These are phyloP conservation scores for Drosophila falleni DNA, from an alignment of 2,888 invertebrate species.

Conservation along the genomic window DNA sequence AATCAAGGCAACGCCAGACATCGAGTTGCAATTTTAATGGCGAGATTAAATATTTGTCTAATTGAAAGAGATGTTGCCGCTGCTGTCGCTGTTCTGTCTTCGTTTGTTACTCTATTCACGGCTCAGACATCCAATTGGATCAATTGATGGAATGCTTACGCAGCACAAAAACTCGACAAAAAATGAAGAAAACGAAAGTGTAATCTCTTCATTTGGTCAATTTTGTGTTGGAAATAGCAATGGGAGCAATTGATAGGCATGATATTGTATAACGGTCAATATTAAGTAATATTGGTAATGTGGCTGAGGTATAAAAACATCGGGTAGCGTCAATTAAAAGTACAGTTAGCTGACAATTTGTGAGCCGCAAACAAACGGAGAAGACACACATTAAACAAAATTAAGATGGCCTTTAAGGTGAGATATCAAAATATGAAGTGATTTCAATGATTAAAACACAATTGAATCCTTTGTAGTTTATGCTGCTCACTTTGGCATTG, in stretches of 20 bases:
- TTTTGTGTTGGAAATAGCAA: slow-evolving; percentile 41
- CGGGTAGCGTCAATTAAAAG: slow-evolving; percentile 49
- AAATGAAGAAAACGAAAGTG: slow-evolving; percentile 62
- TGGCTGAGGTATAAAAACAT: slow-evolving; percentile 59
- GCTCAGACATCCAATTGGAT: slow-evolving; percentile 35
- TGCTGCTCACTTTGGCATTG: slow-evolving; percentile 53
- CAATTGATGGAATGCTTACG: slow-evolving; percentile 46
- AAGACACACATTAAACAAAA: slow-evolving; percentile 1
- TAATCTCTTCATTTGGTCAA: slow-evolving; percentile 54
- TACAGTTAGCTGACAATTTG: slow-evolving; percentile 68
- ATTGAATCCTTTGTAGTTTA: slow-evolving; percentile 37
- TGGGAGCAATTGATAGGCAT: slow-evolving; percentile 67
- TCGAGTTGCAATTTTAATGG: neutral
- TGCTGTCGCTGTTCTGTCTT: slow-evolving; percentile 32
- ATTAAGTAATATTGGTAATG: slow-evolving; percentile 58
- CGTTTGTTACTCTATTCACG: slow-evolving; percentile 22
- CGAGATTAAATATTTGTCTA: slow-evolving; percentile 32
- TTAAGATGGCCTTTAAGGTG: slow-evolving; percentile 58
- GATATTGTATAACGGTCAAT: slow-evolving; percentile 71
- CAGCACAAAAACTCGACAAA: slow-evolving; percentile 40
- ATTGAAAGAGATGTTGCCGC: slow-evolving; percentile 35
- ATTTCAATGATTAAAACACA: neutral
- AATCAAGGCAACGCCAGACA: neutral
- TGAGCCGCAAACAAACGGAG: slow-evolving; percentile 41
- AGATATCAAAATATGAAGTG: neutral